Base-by-base conservation (phyloP, 2,888 invertebrate genomes). In the Herminia tarsipennalis region DNA sequence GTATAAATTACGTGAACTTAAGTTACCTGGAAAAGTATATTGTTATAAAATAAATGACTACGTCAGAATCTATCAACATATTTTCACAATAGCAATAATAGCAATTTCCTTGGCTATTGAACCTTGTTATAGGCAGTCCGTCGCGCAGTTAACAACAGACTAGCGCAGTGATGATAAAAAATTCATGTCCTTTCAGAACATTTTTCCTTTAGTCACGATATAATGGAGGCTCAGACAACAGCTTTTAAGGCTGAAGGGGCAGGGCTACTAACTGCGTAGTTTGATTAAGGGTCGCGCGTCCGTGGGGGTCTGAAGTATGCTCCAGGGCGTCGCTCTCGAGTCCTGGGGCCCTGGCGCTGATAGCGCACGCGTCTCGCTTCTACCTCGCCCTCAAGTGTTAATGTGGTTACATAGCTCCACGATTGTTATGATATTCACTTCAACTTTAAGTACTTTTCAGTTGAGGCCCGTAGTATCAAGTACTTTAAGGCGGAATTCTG, bases 341-440 rank as follows among this genome's bases (percentile, higher is more conserved):
- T 56, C 49, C 58, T 58, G 56, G 51, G n/a, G 65, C 56, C 48
- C 53, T 55, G 57, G 62, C 64, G 56, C 51, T 70, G 81, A 82
- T 81, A 82, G 78, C 78, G 76, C 82, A 82, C 81, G 80, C 76
- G 66, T 69, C 66, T 44, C 55, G 50, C 46, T 54, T 51, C 57
- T 55, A 43, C 40, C 47, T 53, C 51, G 49, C 50, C 57, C 64
- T 71, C 64, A 71, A 73, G 69, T 69, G 66, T 60, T 72, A 64
- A 66, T 64, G 66, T 53, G 64, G 66, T 66, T 64, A 72, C 62
- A 59, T 70, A 56, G 53, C 54, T 55, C 46, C 51, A 58, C 54
- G 42, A 58, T 59, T 58, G 53, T 62, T 56, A 56, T 58, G 48
- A 52, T 63, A 56, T 59, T 58, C 56, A 62, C 66, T 66, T 62